phyloP scores from a whole-genome alignment of 2,888 invertebrate species.

The Hemistola chrysoprasaria region DNA sequence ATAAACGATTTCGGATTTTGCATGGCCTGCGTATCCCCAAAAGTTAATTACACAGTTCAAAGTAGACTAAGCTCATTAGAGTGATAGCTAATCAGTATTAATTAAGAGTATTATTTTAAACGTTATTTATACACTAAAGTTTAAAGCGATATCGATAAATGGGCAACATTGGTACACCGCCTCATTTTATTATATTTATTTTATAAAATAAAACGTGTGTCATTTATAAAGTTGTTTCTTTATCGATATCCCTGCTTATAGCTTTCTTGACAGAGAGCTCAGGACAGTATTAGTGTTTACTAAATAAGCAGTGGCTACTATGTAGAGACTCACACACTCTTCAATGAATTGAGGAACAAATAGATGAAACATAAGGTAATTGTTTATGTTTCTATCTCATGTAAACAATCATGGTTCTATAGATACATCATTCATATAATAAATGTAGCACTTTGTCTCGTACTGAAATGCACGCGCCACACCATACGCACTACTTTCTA shows the following conservation, averaged over 20 bases:
- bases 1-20: too few species aligned
- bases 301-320: constrained; percentile 18
- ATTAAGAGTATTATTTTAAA: constrained; percentile 20
- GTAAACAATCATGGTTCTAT: constrained; percentile 17
- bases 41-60: not conserved
- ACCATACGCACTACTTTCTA: constrained; percentile 17
- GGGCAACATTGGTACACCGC: constrained; percentile 12
- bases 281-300: constrained; percentile 16
- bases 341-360: constrained; percentile 12
- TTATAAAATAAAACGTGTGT: constrained; percentile 14
- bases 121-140: constrained; percentile 11
- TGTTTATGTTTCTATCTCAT: constrained; percentile 15
- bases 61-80: constrained; percentile 8
- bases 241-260: constrained; percentile 19
- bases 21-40: too few species aligned
- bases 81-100: constrained; percentile 24
- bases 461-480: constrained; percentile 14
- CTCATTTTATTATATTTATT: constrained; percentile 1
- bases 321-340: constrained; percentile 17
- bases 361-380: constrained; percentile 20
- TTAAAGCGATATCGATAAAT: constrained; percentile 18
- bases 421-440: constrained; percentile 17
- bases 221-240: constrained; percentile 18
- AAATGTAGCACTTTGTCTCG: constrained; percentile 16
- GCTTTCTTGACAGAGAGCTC: constrained; percentile 22